Evolutionary conservation across 2,797 vertebrate genomes (phyloP).

Genomic region (Thaleichthys pacificus): DNA sequence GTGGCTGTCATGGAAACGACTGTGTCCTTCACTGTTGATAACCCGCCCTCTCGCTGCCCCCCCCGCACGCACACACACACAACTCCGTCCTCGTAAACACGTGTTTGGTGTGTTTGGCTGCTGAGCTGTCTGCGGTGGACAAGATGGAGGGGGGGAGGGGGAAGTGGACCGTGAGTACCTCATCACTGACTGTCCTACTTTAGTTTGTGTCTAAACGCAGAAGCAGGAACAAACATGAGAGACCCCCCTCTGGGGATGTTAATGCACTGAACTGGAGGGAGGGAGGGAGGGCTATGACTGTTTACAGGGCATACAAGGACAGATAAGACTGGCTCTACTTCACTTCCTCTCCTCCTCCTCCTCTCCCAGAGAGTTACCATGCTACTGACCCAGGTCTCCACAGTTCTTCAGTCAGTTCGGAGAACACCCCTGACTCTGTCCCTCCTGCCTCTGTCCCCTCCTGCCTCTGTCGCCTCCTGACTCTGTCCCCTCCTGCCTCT

Average conservation of each 20-base stretch:
- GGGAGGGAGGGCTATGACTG: conserved; percentile 38
- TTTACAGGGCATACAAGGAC: conserved; percentile 36
- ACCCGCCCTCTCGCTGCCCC: conserved; percentile 12
- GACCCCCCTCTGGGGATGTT: conserved; percentile 70
- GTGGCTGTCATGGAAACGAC: conserved; percentile 12
- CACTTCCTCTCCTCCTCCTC: conserved; percentile 12
- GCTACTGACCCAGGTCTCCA: too few relatives aligned
- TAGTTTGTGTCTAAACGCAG: conserved; percentile 73
- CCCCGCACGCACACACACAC: conserved; percentile 40
- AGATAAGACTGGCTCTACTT: too few relatives aligned
- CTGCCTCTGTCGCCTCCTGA: too few relatives aligned
- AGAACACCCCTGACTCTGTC: too few relatives aligned
- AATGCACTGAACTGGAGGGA: conserved; percentile 70
- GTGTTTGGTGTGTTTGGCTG: too few relatives aligned
- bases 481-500: too few relatives aligned
- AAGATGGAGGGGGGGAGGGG: conserved; percentile 61
- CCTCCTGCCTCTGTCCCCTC: too few relatives aligned
- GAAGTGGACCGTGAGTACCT: conserved; percentile 78
- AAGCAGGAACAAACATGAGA: conserved; percentile 75
- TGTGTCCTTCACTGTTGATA: conserved; percentile 27
- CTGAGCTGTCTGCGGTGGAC: too few relatives aligned
- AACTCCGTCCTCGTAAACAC: too few relatives aligned
- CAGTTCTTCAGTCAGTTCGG: too few relatives aligned
- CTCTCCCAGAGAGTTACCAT: too few relatives aligned
- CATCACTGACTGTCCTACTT: conserved; percentile 72